Conservation (phyloP, 1,140 invertebrate species). For the Bombus affinis region DNA sequence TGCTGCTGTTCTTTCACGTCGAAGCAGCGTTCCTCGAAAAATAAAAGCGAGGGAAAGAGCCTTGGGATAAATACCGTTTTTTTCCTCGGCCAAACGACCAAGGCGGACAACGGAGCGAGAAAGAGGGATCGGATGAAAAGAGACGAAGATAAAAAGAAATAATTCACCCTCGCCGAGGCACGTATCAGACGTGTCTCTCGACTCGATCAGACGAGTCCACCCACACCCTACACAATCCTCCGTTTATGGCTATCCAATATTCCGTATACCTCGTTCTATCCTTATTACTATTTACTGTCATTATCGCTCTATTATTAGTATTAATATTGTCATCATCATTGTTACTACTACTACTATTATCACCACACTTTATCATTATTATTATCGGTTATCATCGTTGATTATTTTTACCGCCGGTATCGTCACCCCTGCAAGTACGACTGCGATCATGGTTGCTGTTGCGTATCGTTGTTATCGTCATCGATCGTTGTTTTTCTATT, state of each 20-base stretch:
- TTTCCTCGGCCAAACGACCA: neutral
- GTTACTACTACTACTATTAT: constrained; percentile 63
- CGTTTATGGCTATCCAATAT: constrained; percentile 39
- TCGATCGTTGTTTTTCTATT: neutral
- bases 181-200: constrained; percentile 10
- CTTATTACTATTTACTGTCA: constrained; percentile 35
- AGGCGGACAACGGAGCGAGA: constrained; percentile 20
- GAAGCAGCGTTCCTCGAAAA: neutral
- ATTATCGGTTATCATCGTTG: constrained; percentile 57
- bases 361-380: neutral
- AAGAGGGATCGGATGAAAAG: constrained; percentile 13
- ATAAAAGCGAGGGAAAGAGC: neutral
- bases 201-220: neutral
- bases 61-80: neutral
- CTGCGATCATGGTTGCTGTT: neutral
- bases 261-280: constrained; percentile 42
- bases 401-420: neutral
- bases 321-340: constrained; percentile 72
- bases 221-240: neutral
- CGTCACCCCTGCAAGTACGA: constrained; percentile 7
- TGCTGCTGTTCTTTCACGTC: neutral
- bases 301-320: constrained; percentile 65
- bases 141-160: constrained; percentile 36
- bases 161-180: constrained; percentile 5
- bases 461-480: neutral